A percentile compares a stretch with the other conserved stretches of the same genome.
Evolutionary conservation across 2,797 vertebrate genomes (phyloP).

Genomic region (Distichodus sexfasciatus): DNA sequence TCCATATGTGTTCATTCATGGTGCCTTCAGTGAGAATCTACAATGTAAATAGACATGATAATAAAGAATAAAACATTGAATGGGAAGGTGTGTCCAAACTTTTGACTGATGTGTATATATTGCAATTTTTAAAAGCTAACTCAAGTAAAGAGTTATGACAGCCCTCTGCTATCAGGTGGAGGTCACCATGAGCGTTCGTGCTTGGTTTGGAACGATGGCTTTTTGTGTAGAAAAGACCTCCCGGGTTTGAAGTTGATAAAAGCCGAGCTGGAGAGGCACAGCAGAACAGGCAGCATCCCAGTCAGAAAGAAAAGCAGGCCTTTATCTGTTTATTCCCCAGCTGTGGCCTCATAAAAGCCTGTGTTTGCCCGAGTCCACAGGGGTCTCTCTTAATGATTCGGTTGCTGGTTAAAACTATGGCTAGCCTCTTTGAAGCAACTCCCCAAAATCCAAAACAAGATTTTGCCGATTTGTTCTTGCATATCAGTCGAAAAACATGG

Average conservation of each 20-base stretch:
- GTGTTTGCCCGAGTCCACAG: constrained; percentile 29
- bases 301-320: constrained; percentile 31
- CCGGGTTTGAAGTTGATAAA: no score
- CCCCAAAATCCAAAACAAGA: constrained; percentile 33
- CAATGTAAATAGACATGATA: no score
- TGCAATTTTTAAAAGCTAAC: no score
- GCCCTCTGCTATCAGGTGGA: no score
- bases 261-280: background rate
- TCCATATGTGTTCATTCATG: no score
- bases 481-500: constrained; percentile 27
- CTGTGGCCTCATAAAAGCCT: constrained; percentile 11
- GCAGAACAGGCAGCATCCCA: no score
- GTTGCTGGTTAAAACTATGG: constrained; percentile 26
- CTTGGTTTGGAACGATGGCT: no score
- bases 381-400: constrained; percentile 44
- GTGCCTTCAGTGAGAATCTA: no score
- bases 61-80: no score
- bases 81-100: no score
- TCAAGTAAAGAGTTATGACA: no score
- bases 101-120: no score
- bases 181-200: background rate
- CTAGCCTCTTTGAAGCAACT: constrained; percentile 34
- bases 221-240: background rate
- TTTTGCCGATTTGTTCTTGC: constrained; percentile 38
- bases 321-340: constrained; percentile 30